Base-by-base conservation (phyloP, 2,888 invertebrate species). In the Coleophora flavipennella region DNA sequence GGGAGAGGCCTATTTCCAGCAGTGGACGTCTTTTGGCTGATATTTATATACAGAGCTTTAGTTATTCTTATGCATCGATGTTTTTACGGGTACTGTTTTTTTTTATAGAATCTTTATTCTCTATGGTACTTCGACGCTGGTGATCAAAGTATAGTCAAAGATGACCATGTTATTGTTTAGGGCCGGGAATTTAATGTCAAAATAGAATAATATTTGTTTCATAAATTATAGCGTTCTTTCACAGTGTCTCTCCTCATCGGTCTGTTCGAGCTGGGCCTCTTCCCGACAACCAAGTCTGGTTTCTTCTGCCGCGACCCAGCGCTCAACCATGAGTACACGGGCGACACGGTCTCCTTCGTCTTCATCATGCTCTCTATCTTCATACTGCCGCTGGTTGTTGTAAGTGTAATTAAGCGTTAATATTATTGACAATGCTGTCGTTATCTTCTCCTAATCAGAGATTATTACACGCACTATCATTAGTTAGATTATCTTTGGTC, bases 221-320 rank as follows among this genome's bases (percentile, higher is more conserved):
- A n/a, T n/a, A n/a, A 12, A 1, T 6, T 11, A 4, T 7, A 11
- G 6, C 1, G 13, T 13, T 20, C 11, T 41, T 47, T 49, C 60
- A 62, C 87, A 90, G 89, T 89, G 28, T 35, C 77, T 0, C 45
- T 71, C 0, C 50, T 87, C n/a, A 51, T 90, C 33, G 64, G 67
- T 0, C 54, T 90, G 4, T 80, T 89, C 46, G 91, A 91, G 65
- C 69, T 87, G 8, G 89, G 89, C 6, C 51, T 86, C 12, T 74
- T 91, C n/a, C 90, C 90, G 0, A 81, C 84, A 36, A 76, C 85
- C 46, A 86, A 86, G 49, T 69, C 85, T 2, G 92, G 92, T 1
- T 92, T 91, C 71, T 88, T 84, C 66, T 92, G 92, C 75, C 86
- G 88, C 45, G 92, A 93, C 55, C 90, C 90, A 0, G 80, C 84